Conservation (phyloP, 1,140 invertebrate genomes). For the Diabrotica virgifera region DNA sequence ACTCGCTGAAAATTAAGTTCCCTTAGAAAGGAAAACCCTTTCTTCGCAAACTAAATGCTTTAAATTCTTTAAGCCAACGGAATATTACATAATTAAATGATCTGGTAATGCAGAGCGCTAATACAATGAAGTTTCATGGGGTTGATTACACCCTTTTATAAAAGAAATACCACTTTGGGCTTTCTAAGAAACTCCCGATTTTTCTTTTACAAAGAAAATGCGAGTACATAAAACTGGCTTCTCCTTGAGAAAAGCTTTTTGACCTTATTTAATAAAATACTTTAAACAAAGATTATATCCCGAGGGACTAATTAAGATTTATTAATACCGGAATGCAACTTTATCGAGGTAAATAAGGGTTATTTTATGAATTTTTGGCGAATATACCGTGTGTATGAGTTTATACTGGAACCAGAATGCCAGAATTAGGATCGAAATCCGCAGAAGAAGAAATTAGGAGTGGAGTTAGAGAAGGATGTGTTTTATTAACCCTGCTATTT, state of each 20-base stretch:
- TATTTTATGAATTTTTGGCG: too few relatives aligned
- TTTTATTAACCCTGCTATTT: too few relatives aligned
- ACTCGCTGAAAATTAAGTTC: too few relatives aligned
- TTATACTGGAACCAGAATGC: too few relatives aligned
- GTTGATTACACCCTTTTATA: neutral
- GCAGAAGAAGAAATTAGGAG: too few relatives aligned
- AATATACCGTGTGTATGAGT: too few relatives aligned
- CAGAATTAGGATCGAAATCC: too few relatives aligned
- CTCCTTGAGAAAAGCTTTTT: neutral
- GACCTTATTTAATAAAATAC: neutral
- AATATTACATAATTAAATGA: slow-evolving; percentile 3
- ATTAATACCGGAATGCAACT: too few relatives aligned
- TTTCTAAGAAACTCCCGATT: neutral
- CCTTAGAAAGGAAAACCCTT: neutral
- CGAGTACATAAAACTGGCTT: neutral
- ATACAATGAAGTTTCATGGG: slow-evolving; percentile 1
- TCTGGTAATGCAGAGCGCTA: neutral
- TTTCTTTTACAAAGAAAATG: neutral
- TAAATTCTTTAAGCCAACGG: slow-evolving; percentile 1
- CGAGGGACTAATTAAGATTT: neutral
- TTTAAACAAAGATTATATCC: neutral
- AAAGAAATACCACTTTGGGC: neutral
- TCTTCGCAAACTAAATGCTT: neutral
- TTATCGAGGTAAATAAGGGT: too few relatives aligned
- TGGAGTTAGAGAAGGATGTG: too few relatives aligned